Evolutionary conservation across 2,797 vertebrate genomes (phyloP).

Genomic region (Pseudochirops corinnae): DNA sequence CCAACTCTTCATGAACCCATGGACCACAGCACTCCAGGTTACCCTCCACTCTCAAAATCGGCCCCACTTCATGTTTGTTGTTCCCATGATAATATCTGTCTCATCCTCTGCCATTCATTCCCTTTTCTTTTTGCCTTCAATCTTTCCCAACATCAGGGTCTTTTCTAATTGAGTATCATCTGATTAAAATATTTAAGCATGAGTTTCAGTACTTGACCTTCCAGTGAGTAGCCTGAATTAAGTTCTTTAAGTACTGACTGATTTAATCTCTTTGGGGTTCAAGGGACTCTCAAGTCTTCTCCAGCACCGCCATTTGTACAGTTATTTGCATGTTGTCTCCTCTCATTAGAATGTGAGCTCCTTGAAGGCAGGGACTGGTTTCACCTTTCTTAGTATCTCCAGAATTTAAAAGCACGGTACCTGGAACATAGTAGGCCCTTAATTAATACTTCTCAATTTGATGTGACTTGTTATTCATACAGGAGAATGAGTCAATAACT

Average conservation of each 20-base stretch:
- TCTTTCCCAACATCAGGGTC: background rate
- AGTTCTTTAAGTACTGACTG: background rate
- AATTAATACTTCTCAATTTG: background rate
- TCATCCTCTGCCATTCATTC: background rate
- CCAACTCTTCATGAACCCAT: background rate
- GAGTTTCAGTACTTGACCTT: background rate
- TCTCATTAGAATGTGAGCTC: background rate
- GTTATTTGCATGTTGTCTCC: background rate
- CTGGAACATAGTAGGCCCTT: background rate
- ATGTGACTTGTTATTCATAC: background rate
- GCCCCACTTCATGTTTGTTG: background rate
- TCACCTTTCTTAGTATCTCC: background rate
- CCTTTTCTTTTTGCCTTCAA: background rate
- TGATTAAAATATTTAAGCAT: background rate
- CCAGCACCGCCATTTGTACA: background rate
- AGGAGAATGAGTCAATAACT: background rate
- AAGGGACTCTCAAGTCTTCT: background rate
- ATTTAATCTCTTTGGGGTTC: background rate
- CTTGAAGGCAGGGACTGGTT: background rate
- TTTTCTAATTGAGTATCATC: background rate
- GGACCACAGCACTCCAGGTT: background rate
- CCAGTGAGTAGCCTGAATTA: background rate
- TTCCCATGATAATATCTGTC: background rate
- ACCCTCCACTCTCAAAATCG: background rate
- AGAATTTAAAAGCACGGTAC: background rate